Evolutionary conservation across 2,888 invertebrate genomes (phyloP), one percentile per base, ranked within the genome.

Genomic region (Caenorhabditis auriculariae): DNA sequence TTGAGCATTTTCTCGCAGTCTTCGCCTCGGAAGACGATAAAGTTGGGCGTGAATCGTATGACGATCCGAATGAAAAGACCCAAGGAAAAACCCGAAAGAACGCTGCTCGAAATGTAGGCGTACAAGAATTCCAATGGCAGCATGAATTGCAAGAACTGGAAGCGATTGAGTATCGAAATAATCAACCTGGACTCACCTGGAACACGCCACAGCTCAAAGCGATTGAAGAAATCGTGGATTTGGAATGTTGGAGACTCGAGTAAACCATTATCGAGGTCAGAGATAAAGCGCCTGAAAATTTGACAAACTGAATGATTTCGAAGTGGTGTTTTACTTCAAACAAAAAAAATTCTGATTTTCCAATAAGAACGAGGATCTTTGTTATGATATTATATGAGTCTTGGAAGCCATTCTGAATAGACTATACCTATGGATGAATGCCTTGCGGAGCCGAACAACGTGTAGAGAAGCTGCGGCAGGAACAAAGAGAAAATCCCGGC

Each of bases 401-500:
- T 37, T 19, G 37, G 37, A 37, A 37, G 37, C 37, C 37, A 3
- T n/a, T 19, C 24, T 23, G 4, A 17, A 17, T 5, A n/a, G 9
- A 27, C 15, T n/a, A 32, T 43, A 39, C 70, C 70, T 3, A 70
- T 52, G 0, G 67, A 65, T 5, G 60, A 60, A 37, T 70, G 70
- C 42, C 63, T 57, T 1, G 63, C 64, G 19, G 63, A 61, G 2
- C 70, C 70, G 28, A 70, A 55, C 37, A 68, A 48, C 4, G 51
- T 50, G 29, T 70, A 70, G 15, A 70, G 28, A 15, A 70, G 42
- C 50, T 68, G 70, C 19, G 70, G 66, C 3, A 70, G 37, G 37
- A 68, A 59, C 3, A 70, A 38, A 5, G 68, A 65, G 12, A 58
- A 53, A 9, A 68, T 27, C 5, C 63, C 67, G 2, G 54, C 44